Conservation (phyloP, 2,113 vertebrate genomes). For the Ailurus styani region DNA sequence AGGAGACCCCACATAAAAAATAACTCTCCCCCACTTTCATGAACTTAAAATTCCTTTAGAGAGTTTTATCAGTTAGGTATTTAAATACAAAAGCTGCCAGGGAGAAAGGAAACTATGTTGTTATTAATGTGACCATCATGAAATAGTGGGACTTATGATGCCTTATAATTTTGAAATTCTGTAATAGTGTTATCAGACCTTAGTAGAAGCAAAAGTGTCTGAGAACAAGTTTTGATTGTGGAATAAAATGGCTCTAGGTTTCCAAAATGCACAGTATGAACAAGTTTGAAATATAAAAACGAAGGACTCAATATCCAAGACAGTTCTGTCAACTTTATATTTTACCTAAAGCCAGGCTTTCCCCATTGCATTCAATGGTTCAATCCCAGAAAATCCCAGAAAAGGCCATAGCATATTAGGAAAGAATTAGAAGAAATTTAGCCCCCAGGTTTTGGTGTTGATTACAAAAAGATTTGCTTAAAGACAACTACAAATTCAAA, state of each 20-base stretch:
- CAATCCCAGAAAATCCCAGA: background rate
- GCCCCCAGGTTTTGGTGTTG: background rate
- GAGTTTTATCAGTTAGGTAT: background rate
- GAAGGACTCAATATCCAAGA: background rate
- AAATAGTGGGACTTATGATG: background rate
- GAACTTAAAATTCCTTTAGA: background rate
- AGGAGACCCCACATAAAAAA: background rate
- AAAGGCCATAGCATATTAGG: background rate
- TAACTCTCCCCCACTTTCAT: background rate
- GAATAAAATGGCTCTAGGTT: background rate
- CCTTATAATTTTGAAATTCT: background rate
- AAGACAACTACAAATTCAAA: background rate
- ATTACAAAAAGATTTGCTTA: background rate
- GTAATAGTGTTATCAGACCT: background rate
- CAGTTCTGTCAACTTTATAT: background rate
- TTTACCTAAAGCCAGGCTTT: background rate
- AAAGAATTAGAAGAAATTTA: background rate
- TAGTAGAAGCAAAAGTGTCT: background rate
- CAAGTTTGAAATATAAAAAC: background rate
- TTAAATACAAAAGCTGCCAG: background rate
- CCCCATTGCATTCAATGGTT: background rate
- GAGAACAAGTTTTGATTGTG: background rate
- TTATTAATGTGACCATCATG: background rate
- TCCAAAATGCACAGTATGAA: background rate
- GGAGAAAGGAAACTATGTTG: background rate